Percentiles rank a stretch among this genome's conserved stretches.
These are phyloP conservation scores for Moxostoma hubbsi DNA, from an alignment of 2,797 vertebrate species.

Conservation along the genomic window DNA sequence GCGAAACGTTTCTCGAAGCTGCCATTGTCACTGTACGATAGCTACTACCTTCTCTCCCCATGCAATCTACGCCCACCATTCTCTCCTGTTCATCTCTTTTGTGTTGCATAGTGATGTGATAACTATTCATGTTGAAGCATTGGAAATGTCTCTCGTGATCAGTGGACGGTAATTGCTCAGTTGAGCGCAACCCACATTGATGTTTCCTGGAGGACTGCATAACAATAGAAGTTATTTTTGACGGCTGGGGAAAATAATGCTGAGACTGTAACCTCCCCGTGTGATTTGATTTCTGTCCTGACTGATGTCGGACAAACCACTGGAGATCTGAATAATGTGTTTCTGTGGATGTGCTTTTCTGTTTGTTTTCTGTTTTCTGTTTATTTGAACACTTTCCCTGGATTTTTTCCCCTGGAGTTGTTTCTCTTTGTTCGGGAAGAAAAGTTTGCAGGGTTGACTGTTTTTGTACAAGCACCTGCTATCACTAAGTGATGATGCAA, in stretches of 20 bases:
- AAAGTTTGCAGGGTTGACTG: conserved; percentile 13
- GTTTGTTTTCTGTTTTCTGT: conserved; percentile 5
- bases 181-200: conserved; percentile 29
- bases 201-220: conserved; percentile 19
- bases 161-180: conserved; percentile 40
- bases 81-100: conserved; percentile 21
- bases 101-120: conserved; percentile 42
- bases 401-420: neutral
- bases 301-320: conserved; percentile 27
- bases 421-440: conserved; percentile 19
- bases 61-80: conserved; percentile 10
- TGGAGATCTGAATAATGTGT: conserved; percentile 24
- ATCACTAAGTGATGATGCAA: neutral
- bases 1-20: conserved; percentile 9
- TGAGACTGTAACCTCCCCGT: conserved; percentile 8
- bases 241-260: conserved; percentile 25
- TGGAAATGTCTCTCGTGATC: conserved; percentile 37
- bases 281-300: conserved; percentile 46
- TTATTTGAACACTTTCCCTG: conserved; percentile 1
- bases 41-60: conserved; percentile 36
- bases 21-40: conserved; percentile 44
- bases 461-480: conserved; percentile 24
- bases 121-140: conserved; percentile 30
- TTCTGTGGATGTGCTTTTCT: conserved; percentile 22
- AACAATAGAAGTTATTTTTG: conserved; percentile 30